These are phyloP conservation scores for Rhamphomyia laevipes DNA, from an alignment of 2,888 invertebrate genomes.

Conservation along the genomic window DNA sequence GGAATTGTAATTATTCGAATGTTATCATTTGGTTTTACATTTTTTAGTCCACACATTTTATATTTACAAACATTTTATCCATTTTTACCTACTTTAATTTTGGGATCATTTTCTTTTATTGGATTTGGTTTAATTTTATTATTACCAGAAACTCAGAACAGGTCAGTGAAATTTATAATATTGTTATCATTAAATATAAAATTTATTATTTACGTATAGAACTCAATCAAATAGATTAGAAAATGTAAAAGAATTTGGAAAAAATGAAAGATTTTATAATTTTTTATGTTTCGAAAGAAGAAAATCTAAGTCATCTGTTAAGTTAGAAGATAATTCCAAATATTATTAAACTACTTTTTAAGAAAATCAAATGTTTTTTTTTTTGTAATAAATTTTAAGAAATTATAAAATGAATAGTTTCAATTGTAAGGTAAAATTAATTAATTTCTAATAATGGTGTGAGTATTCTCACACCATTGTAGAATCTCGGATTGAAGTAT, in stretches of 20 bases:
- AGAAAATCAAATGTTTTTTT: too few relatives aligned
- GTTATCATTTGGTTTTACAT: conserved; percentile 46
- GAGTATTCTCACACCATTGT: too few relatives aligned
- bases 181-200: not conserved
- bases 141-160: conserved; percentile 45
- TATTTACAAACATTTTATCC: conserved; percentile 37
- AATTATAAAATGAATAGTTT: too few relatives aligned
- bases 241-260: conserved; percentile 48
- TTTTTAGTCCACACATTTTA: conserved; percentile 44
- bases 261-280: conserved; percentile 42
- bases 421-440: too few relatives aligned
- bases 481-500: too few relatives aligned
- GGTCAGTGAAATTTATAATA: conserved; percentile 20
- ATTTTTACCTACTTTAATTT: conserved; percentile 42
- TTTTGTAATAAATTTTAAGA: too few relatives aligned
- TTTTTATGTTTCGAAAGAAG: conserved; percentile 30
- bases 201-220: conserved; percentile 18
- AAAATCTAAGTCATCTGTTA: too few relatives aligned
- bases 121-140: conserved; percentile 44
- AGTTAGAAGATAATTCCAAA: too few relatives aligned
- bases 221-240: conserved; percentile 46
- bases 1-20: conserved; percentile 50
- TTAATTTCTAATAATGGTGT: too few relatives aligned
- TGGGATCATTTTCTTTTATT: conserved; percentile 39
- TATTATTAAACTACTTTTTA: too few relatives aligned